Evolutionary conservation across 2,113 vertebrate genomes (phyloP).

Genomic region (Mirza zaza): DNA sequence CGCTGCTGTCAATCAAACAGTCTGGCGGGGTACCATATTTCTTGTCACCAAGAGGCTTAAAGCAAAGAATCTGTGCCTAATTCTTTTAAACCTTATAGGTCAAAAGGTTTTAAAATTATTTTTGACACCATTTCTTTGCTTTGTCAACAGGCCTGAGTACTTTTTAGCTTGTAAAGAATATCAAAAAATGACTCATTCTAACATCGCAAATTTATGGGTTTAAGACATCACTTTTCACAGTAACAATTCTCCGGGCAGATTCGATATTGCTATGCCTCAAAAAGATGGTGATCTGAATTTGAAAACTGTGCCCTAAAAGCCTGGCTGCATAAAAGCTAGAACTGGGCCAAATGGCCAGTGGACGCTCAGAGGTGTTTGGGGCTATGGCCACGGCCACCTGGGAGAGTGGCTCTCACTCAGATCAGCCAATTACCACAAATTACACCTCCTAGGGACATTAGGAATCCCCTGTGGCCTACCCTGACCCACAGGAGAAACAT

Average conservation of each 20-base stretch:
- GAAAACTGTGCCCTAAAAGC: constrained; percentile 40
- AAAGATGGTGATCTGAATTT: constrained; percentile 51
- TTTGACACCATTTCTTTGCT: constrained; percentile 94
- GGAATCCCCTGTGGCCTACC: neutral
- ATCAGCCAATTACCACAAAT: neutral
- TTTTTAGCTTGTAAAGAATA: constrained; percentile 89
- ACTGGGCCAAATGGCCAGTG: neutral
- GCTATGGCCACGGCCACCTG: neutral
- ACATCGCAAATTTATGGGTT: constrained; percentile 80
- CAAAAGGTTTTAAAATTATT: constrained; percentile 97
- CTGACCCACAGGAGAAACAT: neutral
- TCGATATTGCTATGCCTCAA: constrained; percentile 38
- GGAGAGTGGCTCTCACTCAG: neutral
- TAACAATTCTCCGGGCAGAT: constrained; percentile 70
- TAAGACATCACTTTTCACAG: constrained; percentile 71
- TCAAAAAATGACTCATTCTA: constrained; percentile 82
- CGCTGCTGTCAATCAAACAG: constrained; percentile 91
- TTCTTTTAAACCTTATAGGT: constrained; percentile 95
- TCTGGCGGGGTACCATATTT: constrained; percentile 90
- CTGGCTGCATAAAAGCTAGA: neutral
- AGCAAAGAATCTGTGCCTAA: constrained; percentile 93
- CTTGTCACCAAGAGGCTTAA: constrained; percentile 96
- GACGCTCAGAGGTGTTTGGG: neutral
- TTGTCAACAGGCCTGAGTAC: constrained; percentile 90
- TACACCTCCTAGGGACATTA: neutral